Conservation (phyloP, 2,113 vertebrate genomes). For the Tauraco erythrolophus region DNA sequence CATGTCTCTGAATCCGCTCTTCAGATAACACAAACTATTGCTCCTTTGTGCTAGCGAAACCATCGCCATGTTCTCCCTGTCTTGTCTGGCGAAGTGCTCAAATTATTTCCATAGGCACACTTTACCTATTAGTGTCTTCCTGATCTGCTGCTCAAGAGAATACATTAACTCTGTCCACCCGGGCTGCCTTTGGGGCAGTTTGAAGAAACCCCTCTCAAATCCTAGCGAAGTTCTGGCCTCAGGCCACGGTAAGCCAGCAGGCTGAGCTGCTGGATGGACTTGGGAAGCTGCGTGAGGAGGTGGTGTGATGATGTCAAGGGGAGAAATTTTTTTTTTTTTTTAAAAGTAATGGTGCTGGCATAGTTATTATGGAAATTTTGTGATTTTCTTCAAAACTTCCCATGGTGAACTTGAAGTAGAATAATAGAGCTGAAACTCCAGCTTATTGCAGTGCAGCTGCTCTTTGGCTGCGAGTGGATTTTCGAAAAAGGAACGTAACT, state of each 20-base stretch:
- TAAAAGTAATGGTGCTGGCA: too few relatives aligned
- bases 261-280: background rate
- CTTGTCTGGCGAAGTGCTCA: background rate
- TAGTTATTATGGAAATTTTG: background rate
- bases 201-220: background rate
- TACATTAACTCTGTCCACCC: rapidly evolving
- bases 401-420: background rate
- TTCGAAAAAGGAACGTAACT: background rate
- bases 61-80: background rate
- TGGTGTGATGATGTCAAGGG: background rate
- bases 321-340: too few relatives aligned
- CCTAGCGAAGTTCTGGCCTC: background rate
- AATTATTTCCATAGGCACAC: background rate
- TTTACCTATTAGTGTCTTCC: background rate
- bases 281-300: background rate
- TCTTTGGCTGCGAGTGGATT: background rate
- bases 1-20: background rate
- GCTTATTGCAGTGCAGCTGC: background rate
- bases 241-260: background rate
- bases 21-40: background rate
- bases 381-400: background rate
- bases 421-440: background rate
- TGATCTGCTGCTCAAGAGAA: background rate
- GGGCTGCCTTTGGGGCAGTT: background rate
- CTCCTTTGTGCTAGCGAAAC: background rate